Evolutionary conservation across 2,113 vertebrate genomes (phyloP), one percentile per base, ranked within the genome.

Genomic region (Actenoides hombroni): DNA sequence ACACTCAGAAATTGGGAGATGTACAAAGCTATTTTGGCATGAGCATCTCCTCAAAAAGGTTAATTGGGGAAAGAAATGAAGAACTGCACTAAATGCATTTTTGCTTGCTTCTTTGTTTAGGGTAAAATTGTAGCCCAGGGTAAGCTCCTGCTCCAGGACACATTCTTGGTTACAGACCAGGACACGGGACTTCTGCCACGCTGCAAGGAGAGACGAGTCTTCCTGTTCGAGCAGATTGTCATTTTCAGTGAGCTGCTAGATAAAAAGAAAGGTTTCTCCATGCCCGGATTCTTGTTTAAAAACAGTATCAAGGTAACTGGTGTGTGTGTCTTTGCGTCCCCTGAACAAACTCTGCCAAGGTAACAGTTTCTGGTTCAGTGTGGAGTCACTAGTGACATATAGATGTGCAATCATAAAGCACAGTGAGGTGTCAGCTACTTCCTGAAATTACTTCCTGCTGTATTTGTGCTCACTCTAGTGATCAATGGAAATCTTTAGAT

Each of bases 101-200:
- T 46, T 63, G 20, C 75, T 90, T 83, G 35, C 31, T 23, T 95
- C 60, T 88, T 31, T 93, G 51, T 98, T 95, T 82, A 99, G 99
- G 99, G 99, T 96, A 99, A 99, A 98, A 99, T 99, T 75, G 99
- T 99, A 83, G 99, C 99, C 95, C 99, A 99, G 98, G 99, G 99
- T 87, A 98, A 99, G 95, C 98, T 99, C 86, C 98, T 99, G 91
- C 98, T 99, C 37, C 99, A 99, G 96, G 99, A 99, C 96, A 99
- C 99, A 0, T 99, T 99, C 97, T 97, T 99, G 98, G 99, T 99
- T 90, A 99, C 98, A 37, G 99, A 99, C 97, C 99, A 99, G 95
- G 99, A 99, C 33, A 94, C 99, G 0, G 99, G 99, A 83, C 99
- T 99, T 93, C 98, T 99, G 92, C 99, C 99, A 67, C 99, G 99